Percentiles rank a stretch among this genome's conserved stretches.
These are phyloP conservation scores for Rambutsinella grinnellia DNA, from an alignment of 2,888 invertebrate species.

Conservation along the genomic window DNA sequence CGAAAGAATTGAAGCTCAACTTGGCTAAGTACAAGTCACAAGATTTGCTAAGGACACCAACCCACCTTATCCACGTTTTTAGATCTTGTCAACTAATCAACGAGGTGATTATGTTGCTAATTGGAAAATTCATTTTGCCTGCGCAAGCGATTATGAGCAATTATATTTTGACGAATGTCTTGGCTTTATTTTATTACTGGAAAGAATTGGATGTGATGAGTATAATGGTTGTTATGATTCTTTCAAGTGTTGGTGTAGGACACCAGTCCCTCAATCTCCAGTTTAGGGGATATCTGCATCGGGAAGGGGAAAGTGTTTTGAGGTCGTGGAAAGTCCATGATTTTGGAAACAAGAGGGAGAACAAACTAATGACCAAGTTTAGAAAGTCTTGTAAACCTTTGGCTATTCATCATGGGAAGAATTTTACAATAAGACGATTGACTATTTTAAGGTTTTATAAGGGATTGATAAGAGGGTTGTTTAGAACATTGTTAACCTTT, in stretches of 20 bases:
- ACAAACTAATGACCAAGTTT: not conserved
- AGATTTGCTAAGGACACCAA: not conserved
- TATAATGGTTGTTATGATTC: not conserved
- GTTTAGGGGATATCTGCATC: not conserved
- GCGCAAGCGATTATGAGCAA: not conserved
- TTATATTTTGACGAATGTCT: not conserved
- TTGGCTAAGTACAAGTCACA: not conserved
- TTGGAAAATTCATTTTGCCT: not conserved
- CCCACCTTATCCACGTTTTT: not conserved
- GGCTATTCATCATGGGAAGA: not conserved
- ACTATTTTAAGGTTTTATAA: not conserved
- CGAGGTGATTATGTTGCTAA: not conserved
- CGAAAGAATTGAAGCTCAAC: not conserved
- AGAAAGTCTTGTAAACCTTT: not conserved
- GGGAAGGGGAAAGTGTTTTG: not conserved
- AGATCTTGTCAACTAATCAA: not conserved
- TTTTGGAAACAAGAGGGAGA: not conserved
- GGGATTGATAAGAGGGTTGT: not conserved
- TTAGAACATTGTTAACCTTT: not conserved
- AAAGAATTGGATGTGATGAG: not conserved
- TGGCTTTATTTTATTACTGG: not conserved
- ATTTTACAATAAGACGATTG: not conserved
- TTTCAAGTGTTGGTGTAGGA: not conserved
- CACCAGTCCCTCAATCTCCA: not conserved
- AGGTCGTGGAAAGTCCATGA: not conserved